Base-by-base conservation (phyloP, 2,113 vertebrate species). In the Prolemur simus region DNA sequence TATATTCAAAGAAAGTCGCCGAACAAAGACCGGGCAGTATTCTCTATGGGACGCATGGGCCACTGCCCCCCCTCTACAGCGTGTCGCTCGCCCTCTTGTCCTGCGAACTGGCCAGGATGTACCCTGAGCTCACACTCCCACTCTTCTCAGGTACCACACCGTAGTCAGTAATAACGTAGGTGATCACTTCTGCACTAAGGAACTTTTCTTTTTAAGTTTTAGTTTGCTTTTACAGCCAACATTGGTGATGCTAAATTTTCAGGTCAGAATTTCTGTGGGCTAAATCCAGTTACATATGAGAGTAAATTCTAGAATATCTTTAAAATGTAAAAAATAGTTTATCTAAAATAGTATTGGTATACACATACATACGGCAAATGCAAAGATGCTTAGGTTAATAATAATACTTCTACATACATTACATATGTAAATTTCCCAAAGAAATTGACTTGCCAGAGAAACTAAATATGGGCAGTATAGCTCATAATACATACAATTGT, bases 81-180 rank as follows among this genome's bases (percentile, higher is more conserved):
- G 99, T 99, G 90, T 99, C 99, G 20, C 98, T 99, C 20, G 98
- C 99, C 13, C 99, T 99, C 95, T 98, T 99, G 96, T 99, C 99
- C 1, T 99, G 98, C 71, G 99, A 99, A 96, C 99, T 99, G 96
- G 99, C 99, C 97, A 99, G 99, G 98, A 99, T 99, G 99, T 99
- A 99, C 97, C 99, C 99, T 0, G 99, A 99, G 98, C 99, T 99
- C 97, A 99, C 99, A 0, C 99, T 99, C 93, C 99, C 99, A 1
- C 99, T 99, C 83, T 99, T 99, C 98, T 99, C 99, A 99, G 99
- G 99, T 99, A 99, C 52, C 10, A 1, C 5, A 1, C 12, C 7
- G 4, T 39, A 9, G 42, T 64, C 77, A 37, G 1, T 13, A 39
- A 27, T 49, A 63, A 74, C 49, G 15, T 10, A 2, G 21, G 13